phyloP scores from a whole-genome alignment of 2,888 invertebrate species.

The Synanthedon vespiformis region DNA sequence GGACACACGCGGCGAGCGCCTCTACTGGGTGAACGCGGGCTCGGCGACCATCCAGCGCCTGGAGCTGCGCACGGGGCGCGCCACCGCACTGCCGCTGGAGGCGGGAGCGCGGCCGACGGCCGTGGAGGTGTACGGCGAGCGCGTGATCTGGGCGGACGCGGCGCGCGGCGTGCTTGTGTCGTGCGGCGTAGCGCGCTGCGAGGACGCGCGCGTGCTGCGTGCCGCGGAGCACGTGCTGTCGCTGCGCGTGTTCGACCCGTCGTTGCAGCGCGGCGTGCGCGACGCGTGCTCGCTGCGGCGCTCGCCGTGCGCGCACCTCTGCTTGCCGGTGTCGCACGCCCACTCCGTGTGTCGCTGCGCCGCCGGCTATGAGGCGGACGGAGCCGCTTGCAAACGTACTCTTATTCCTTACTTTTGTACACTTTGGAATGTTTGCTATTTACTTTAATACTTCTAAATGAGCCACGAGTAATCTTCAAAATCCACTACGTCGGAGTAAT shows the following conservation, averaged over 20 bases:
- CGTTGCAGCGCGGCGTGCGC: constrained; percentile 66
- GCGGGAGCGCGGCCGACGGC: constrained; percentile 69
- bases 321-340: constrained; percentile 72
- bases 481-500: no score
- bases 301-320: constrained; percentile 78
- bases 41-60: constrained; percentile 71
- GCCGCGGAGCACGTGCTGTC: constrained; percentile 74
- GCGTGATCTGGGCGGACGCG: constrained; percentile 77
- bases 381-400: constrained; percentile 22
- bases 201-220: constrained; percentile 53
- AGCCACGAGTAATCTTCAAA: no score
- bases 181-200: constrained; percentile 71
- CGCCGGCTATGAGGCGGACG: constrained; percentile 63
- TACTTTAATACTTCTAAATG: no score
- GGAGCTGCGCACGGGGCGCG: constrained; percentile 49
- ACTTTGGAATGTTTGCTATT: no score
- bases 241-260: constrained; percentile 78
- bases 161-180: constrained; percentile 72
- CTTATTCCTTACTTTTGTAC: constrained; percentile 1
- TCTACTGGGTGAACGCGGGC: constrained; percentile 75
- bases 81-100: constrained; percentile 29
- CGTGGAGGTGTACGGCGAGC: constrained; percentile 74
- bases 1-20: constrained; percentile 67
- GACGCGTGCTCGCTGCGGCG: constrained; percentile 60
- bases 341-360: constrained; percentile 80